A percentile compares a stretch with the other conserved stretches of the same genome.
Evolutionary conservation across 2,797 vertebrate species (phyloP).

Genomic region (Hypotaenidia okinawae): DNA sequence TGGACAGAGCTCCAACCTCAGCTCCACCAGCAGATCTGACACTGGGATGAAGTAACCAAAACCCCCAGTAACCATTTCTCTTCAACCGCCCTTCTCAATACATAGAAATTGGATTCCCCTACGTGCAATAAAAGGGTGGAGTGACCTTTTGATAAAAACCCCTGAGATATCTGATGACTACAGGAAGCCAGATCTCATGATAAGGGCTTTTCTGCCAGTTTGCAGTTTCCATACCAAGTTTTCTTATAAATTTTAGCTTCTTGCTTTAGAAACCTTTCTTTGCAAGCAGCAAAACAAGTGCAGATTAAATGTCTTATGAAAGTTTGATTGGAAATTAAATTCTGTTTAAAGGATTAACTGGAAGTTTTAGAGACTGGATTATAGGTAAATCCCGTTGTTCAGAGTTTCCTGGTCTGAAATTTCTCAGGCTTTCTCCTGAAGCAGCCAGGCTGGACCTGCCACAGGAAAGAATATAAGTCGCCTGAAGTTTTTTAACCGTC

Average conservation of each 20-base stretch:
- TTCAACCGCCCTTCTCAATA: background rate
- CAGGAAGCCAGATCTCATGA: conserved; percentile 58
- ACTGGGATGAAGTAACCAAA: background rate
- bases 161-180: background rate
- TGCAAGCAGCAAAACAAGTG: background rate
- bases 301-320: background rate
- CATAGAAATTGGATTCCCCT: background rate
- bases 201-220: background rate
- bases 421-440: background rate
- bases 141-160: background rate
- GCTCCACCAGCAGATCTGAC: accelerated
- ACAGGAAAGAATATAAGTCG: background rate
- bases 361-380: background rate
- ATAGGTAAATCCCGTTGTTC: background rate
- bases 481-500: background rate
- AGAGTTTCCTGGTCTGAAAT: background rate
- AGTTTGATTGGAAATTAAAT: background rate
- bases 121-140: conserved; percentile 9
- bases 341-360: background rate
- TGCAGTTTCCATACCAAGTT: conserved; percentile 29
- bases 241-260: background rate
- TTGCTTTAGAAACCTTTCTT: background rate
- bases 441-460: background rate
- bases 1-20: background rate
- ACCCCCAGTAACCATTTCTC: accelerated